These are phyloP conservation scores for Drosophila helvetica DNA, from an alignment of 2,888 invertebrate species.

Conservation along the genomic window DNA sequence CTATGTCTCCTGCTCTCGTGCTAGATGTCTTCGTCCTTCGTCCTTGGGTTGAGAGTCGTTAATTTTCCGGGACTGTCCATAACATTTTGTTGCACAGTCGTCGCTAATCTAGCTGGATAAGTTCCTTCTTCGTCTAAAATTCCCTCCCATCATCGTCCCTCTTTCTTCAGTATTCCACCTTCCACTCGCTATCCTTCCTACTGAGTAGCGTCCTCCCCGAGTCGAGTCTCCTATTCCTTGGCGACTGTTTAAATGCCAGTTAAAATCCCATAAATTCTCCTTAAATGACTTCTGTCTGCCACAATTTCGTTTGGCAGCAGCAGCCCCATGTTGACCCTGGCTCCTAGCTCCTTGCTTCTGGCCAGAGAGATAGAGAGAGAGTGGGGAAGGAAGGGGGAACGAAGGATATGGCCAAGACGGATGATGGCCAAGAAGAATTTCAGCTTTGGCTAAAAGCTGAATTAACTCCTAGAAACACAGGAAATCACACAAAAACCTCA, in stretches of 20 bases:
- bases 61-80: slow-evolving; percentile 74
- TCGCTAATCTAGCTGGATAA: slow-evolving; percentile 74
- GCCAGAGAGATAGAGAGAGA: slow-evolving; percentile 10
- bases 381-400: slow-evolving; percentile 33
- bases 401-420: slow-evolving; percentile 50
- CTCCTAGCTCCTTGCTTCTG: slow-evolving; percentile 1
- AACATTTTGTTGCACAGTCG: slow-evolving; percentile 74
- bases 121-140: slow-evolving; percentile 21
- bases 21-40: slow-evolving; percentile 29
- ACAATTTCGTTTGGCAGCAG: slow-evolving; percentile 62
- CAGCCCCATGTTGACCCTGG: slow-evolving; percentile 21
- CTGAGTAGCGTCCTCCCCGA: not conserved
- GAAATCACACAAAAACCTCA: slow-evolving; percentile 63
- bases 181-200: slow-evolving; percentile 14
- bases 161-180: not conserved
- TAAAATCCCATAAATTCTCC: slow-evolving; percentile 80
- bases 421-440: slow-evolving; percentile 48
- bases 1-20: slow-evolving; percentile 52
- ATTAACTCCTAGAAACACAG: slow-evolving; percentile 58
- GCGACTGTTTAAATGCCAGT: slow-evolving; percentile 78
- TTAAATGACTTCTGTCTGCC: slow-evolving; percentile 81
- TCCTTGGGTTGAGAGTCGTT: slow-evolving; percentile 47
- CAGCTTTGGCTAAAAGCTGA: slow-evolving; percentile 30
- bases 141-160: not conserved
- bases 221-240: slow-evolving; percentile 38